Conservation (phyloP, 2,797 vertebrate species). For the Streptopelia turtur region DNA sequence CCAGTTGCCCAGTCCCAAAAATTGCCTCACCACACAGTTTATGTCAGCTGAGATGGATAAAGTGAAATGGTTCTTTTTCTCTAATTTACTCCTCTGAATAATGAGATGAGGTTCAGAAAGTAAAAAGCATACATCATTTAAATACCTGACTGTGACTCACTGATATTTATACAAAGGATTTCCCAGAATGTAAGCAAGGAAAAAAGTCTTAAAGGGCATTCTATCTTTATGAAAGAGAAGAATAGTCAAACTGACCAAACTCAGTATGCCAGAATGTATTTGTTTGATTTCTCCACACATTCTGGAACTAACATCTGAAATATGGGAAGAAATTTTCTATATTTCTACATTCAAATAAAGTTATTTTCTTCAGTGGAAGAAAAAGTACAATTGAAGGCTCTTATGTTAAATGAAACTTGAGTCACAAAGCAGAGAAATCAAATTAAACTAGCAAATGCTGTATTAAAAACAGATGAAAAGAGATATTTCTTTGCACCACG, state of each 20-base stretch:
- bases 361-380: neutral
- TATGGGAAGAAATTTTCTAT: neutral
- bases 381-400: neutral
- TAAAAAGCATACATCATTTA: neutral
- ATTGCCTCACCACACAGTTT: neutral
- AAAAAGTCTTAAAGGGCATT: neutral
- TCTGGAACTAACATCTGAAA: neutral
- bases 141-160: neutral
- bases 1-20: neutral
- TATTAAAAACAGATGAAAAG: neutral
- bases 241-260: neutral
- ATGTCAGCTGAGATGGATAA: neutral
- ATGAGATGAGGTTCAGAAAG: neutral
- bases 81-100: neutral
- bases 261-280: neutral
- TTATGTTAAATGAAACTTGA: neutral
- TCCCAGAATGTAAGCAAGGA: neutral
- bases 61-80: neutral
- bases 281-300: neutral
- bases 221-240: neutral
- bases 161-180: neutral
- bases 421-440: neutral
- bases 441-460: neutral
- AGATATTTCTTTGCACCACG: neutral
- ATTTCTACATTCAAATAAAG: neutral